Evolutionary conservation across 2,888 invertebrate species (phyloP), one percentile per base, ranked within the genome.

Genomic region (Noctuana brunneofusca): DNA sequence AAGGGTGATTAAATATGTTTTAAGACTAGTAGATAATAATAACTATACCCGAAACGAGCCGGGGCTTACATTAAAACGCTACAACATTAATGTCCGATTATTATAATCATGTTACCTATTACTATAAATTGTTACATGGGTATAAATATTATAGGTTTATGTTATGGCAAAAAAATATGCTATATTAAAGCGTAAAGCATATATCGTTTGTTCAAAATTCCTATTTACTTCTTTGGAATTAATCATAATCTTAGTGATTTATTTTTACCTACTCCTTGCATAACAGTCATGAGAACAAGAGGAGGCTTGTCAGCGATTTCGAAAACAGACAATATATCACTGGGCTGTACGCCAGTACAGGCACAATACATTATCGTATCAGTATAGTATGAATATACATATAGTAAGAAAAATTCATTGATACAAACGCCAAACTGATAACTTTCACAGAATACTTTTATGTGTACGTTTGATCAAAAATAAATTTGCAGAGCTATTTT

Each of bases 161-260:
- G 50, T 56, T 59, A 62, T 67, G 70, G 71, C 73, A 77, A 80
- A 80, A 76, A 72, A 72, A 70, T 69, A 69, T 72, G 74, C 71
- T 66, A 70, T 71, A 16, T 72, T 74, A 75, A 72, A 74, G 71
- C 73, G 67, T 67, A 69, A 70, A 76, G 76, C 80, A 79, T 75
- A 76, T 60, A 64, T 79, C 82, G 80, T 81, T 87, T 86, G 87
- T 88, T 87, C 88, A 86, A 87, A 86, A 87, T 86, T 84, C 85
- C 86, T 78, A 77, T 76, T 74, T 69, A 69, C 72, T 72, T 84
- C 81, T 83, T 84, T 82, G 84, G 81, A 77, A 76, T 78, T 74
- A 71, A 68, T 74, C 58, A 65, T 66, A 66, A 69, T 60, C 64
- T 62, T 66, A 62, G 60, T 49, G 54, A 54, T 43, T 24, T 4